phyloP scores from a whole-genome alignment of 2,113 vertebrate genomes.

The Penelope pileata region DNA sequence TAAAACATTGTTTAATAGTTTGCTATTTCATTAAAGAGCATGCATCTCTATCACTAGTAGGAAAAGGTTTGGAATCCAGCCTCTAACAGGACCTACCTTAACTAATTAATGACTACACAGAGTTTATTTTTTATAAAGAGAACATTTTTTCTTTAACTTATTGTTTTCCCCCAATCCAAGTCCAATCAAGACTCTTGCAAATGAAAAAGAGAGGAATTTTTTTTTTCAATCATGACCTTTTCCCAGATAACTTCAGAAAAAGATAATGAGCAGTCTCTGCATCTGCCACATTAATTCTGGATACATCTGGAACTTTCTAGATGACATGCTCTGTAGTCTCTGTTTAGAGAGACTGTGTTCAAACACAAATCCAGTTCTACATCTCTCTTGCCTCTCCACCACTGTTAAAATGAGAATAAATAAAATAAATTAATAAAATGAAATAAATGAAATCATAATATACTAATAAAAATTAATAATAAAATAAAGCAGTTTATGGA shows the following conservation, averaged over 20 bases:
- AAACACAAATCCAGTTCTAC: neutral
- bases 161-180: neutral
- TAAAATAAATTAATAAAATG: neutral
- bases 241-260: neutral
- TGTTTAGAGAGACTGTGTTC: neutral
- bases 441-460: neutral
- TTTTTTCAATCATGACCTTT: neutral
- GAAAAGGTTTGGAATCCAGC: neutral
- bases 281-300: neutral
- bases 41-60: neutral
- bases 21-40: neutral
- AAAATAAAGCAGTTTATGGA: neutral
- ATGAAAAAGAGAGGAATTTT: neutral
- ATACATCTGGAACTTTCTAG: neutral
- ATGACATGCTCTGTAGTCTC: neutral
- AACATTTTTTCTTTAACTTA: neutral
- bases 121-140: neutral
- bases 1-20: neutral
- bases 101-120: neutral
- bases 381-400: neutral
- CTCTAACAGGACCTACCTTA: neutral
- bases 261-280: neutral
- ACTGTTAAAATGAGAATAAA: neutral
- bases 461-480: neutral
- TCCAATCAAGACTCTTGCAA: neutral